phyloP scores from a whole-genome alignment of 1,140 invertebrate species.

The Lordiphosa stackelbergi region DNA sequence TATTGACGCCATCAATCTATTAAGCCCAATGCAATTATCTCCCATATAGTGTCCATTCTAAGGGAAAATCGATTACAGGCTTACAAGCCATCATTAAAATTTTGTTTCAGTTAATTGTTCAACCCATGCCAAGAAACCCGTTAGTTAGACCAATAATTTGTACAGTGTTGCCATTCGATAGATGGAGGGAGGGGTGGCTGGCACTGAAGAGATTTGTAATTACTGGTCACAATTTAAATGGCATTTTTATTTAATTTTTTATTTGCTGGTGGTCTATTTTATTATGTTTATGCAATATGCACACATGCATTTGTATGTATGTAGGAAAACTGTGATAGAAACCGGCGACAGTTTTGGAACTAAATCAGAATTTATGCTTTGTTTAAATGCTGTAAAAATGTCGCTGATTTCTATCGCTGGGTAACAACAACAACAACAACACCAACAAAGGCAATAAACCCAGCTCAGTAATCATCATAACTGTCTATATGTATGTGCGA shows the following conservation, averaged over 20 bases:
- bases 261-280: conserved; percentile 54
- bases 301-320: conserved; percentile 9
- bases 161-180: neutral
- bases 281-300: conserved; percentile 48
- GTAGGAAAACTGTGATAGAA: conserved; percentile 8
- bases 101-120: conserved; percentile 19
- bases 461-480: conserved; percentile 54
- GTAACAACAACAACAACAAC: conserved; percentile 63
- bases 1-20: no score
- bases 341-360: conserved; percentile 60
- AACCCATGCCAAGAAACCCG: conserved; percentile 1
- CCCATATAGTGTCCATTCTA: conserved; percentile 1
- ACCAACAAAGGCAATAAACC: conserved; percentile 31
- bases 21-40: neutral
- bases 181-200: neutral
- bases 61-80: no score
- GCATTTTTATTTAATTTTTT: conserved; percentile 50
- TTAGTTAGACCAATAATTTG: conserved; percentile 39
- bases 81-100: conserved; percentile 10
- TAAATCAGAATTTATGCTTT: conserved; percentile 75
- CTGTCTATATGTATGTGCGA: conserved; percentile 51
- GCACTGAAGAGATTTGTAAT: conserved; percentile 40
- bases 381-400: conserved; percentile 75
- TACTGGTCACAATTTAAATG: conserved; percentile 67
- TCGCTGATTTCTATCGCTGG: conserved; percentile 67